Evolutionary conservation across 2,888 invertebrate species (phyloP).

Genomic region (Therioaphis trifolii): DNA sequence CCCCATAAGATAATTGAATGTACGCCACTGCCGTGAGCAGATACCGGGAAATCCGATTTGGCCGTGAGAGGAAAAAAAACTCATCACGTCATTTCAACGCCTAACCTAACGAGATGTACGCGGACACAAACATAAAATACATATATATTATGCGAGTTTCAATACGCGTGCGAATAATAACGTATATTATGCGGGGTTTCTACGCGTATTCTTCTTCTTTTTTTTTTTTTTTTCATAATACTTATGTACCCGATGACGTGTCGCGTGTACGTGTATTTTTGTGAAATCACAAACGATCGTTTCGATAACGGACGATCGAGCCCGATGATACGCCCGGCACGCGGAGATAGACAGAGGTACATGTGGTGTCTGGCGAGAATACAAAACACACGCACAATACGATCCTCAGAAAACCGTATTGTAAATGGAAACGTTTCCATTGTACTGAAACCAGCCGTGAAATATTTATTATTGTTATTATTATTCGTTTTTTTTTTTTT

Average conservation of each 20-base stretch:
- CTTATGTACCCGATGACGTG: no score
- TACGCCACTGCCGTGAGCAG: no score
- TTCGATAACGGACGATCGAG: conserved; percentile 10
- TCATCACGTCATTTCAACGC: no score
- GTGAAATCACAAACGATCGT: conserved; percentile 15
- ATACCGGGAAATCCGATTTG: background rate
- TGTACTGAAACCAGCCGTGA: conserved; percentile 20
- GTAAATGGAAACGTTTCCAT: background rate
- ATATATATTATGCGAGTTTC: no score
- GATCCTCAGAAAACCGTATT: background rate
- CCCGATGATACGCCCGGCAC: background rate
- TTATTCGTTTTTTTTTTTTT: background rate
- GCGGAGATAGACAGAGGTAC: background rate
- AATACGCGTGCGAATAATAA: background rate
- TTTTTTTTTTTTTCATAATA: conserved; percentile 19
- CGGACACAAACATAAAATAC: no score
- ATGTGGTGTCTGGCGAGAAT: background rate
- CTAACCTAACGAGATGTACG: no score
- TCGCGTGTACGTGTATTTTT: no score
- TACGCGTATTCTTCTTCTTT: background rate
- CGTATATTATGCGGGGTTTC: background rate
- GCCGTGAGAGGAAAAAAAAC: background rate
- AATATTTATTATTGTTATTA: background rate
- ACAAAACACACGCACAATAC: conserved; percentile 7
- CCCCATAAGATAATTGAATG: no score